phyloP scores from a whole-genome alignment of 2,797 vertebrate genomes.

The Valencia hispanica region DNA sequence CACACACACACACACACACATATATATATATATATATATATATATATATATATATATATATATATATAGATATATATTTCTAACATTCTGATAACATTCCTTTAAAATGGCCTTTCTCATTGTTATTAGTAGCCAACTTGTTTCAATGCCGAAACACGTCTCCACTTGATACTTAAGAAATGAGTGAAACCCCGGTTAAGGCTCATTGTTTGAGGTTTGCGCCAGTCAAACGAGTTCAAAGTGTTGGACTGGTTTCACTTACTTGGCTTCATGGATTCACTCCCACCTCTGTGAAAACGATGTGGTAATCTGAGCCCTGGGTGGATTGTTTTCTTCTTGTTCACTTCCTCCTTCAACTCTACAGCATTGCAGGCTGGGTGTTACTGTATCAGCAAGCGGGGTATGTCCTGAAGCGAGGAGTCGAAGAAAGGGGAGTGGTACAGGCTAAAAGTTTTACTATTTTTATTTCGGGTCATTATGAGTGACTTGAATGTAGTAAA shows the following conservation, averaged over 20 bases:
- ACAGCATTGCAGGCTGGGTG: neutral
- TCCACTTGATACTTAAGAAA: neutral
- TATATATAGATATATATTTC: too few species aligned
- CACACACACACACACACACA: too few species aligned
- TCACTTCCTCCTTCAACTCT: slow-evolving; percentile 40
- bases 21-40: too few species aligned
- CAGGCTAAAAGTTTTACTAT: neutral
- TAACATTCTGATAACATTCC: neutral
- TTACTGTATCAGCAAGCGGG: slow-evolving; percentile 31
- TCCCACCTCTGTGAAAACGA: slow-evolving; percentile 25
- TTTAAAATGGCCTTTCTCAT: neutral
- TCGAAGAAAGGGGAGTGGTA: neutral
- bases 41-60: too few species aligned
- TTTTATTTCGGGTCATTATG: slow-evolving; percentile 37
- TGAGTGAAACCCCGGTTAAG: neutral
- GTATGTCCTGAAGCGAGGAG: neutral
- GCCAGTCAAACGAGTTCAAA: neutral
- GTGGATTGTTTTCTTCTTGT: slow-evolving; percentile 23
- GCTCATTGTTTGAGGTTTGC: slow-evolving; percentile 11
- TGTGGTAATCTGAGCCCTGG: slow-evolving; percentile 38
- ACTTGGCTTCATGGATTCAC: slow-evolving; percentile 24
- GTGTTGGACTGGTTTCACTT: neutral
- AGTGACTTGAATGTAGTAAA: slow-evolving; percentile 29
- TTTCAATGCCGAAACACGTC: neutral
- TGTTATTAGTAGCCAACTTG: neutral